Evolutionary conservation across 2,888 invertebrate genomes (phyloP).

Genomic region (Dasysyrphus albostriatus): DNA sequence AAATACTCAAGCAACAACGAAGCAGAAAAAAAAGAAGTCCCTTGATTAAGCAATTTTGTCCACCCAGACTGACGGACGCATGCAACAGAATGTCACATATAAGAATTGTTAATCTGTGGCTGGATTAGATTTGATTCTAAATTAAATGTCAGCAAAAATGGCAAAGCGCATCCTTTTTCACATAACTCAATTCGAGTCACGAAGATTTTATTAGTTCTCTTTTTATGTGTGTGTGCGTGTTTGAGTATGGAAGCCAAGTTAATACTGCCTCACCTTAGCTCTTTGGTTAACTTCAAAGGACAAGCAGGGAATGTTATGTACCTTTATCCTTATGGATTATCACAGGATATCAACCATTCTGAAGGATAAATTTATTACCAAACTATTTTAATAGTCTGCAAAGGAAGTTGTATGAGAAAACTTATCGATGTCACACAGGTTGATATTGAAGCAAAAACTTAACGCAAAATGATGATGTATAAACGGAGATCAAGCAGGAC

Average conservation of each 20-base stretch:
- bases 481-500: conserved; percentile 9
- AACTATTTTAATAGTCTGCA: conserved; percentile 71
- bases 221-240: not conserved
- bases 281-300: conserved; percentile 36
- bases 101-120: conserved; percentile 72
- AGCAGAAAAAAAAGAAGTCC: conserved; percentile 7
- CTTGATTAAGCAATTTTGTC: conserved; percentile 71
- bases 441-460: conserved; percentile 51
- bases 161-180: conserved; percentile 27
- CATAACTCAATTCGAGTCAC: conserved; percentile 52
- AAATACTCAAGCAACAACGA: conserved; percentile 16
- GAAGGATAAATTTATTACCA: conserved; percentile 58
- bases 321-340: conserved; percentile 40
- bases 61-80: conserved; percentile 17
- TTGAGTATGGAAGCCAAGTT: not conserved
- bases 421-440: conserved; percentile 59
- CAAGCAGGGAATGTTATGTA: not conserved
- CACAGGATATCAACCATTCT: conserved; percentile 33
- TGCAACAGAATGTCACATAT: conserved; percentile 59
- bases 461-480: conserved; percentile 33
- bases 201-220: conserved; percentile 59
- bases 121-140: conserved; percentile 73
- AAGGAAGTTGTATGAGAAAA: conserved; percentile 41
- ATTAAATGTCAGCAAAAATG: conserved; percentile 64
- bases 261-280: conserved; percentile 41